phyloP scores from a whole-genome alignment of 2,888 invertebrate species.

The Erynnis tages region DNA sequence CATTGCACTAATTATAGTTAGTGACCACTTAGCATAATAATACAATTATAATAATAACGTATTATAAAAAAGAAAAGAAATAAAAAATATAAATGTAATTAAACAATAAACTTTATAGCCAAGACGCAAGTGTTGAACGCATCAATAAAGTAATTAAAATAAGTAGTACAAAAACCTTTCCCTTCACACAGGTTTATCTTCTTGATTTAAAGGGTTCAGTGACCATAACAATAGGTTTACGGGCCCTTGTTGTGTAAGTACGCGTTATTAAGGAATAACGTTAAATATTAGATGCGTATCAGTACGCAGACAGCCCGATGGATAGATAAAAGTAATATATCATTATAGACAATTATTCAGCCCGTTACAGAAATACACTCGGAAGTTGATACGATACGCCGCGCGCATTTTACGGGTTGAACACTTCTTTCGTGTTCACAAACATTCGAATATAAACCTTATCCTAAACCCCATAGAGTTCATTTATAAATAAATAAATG shows the following conservation, averaged over 20 bases:
- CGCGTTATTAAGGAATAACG: slow-evolving; percentile 38
- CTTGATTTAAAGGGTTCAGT: slow-evolving; percentile 2
- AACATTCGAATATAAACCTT: slow-evolving; percentile 8
- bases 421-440: slow-evolving; percentile 26
- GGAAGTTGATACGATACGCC: slow-evolving; percentile 36
- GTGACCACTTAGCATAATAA: no score
- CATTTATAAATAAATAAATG: background rate
- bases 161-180: background rate
- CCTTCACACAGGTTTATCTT: no score
- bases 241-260: background rate
- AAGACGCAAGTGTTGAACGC: no score
- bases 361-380: slow-evolving; percentile 32
- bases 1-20: no score
- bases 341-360: slow-evolving; percentile 47
- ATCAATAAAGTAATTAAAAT: background rate
- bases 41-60: no score
- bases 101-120: no score
- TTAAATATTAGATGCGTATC: slow-evolving; percentile 44
- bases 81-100: no score
- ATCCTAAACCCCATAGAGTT: background rate
- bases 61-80: no score
- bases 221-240: slow-evolving; percentile 16
- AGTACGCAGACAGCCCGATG: slow-evolving; percentile 41
- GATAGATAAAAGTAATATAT: slow-evolving; percentile 48
- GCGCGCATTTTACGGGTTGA: slow-evolving; percentile 29